phyloP scores from a whole-genome alignment of 2,113 vertebrate species.

The Corynorhinus townsendii region DNA sequence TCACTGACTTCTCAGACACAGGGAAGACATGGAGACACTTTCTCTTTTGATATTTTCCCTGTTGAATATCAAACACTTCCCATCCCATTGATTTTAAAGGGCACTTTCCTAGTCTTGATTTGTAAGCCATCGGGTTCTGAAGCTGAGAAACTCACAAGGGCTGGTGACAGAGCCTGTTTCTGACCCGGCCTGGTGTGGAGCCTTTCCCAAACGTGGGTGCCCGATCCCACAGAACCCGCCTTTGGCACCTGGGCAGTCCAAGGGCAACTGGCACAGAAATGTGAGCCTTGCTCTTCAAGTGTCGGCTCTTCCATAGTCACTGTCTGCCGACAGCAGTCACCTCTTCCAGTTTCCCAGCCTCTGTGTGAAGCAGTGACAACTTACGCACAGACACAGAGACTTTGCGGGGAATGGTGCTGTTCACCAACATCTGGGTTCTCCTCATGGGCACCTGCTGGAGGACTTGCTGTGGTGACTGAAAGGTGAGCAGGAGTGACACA shows the following conservation, averaged over 20 bases:
- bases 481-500: not conserved
- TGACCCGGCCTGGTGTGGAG: no score
- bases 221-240: not conserved
- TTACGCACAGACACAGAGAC: not conserved
- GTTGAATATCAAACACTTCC: constrained; percentile 58
- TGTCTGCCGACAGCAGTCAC: not conserved
- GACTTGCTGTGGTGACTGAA: not conserved
- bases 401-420: not conserved
- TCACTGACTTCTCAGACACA: constrained; percentile 58
- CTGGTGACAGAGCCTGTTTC: no score
- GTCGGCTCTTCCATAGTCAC: not conserved
- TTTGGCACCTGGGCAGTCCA: rapidly evolving
- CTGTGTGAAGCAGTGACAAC: not conserved
- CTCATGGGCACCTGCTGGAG: not conserved
- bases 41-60: constrained; percentile 65
- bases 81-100: constrained; percentile 47
- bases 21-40: not conserved
- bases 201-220: not conserved
- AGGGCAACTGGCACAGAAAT: no score
- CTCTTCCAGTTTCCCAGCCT: not conserved
- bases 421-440: not conserved
- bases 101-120: not conserved
- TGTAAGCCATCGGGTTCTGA: not conserved
- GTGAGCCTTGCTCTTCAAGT: not conserved
- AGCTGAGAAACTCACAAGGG: not conserved